phyloP scores from a whole-genome alignment of 2,797 vertebrate genomes.

The Telmatherina bonti region DNA sequence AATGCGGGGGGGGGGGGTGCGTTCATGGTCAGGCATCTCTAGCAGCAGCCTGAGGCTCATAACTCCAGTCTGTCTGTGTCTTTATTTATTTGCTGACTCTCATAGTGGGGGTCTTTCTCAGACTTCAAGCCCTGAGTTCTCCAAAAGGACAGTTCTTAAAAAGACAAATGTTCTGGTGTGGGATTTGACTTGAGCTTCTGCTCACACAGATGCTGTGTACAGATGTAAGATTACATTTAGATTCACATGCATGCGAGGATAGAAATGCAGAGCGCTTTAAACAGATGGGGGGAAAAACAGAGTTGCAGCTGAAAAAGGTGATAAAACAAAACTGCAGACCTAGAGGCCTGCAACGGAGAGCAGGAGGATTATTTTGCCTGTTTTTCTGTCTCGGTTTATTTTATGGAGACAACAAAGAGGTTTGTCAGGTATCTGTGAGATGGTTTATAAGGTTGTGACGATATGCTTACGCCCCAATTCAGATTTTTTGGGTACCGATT shows the following conservation, averaged over 20 bases:
- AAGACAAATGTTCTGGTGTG: background rate
- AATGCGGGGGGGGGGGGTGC: background rate
- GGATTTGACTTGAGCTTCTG: background rate
- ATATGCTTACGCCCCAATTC: too few relatives aligned
- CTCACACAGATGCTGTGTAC: background rate
- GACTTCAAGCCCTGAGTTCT: constrained; percentile 16
- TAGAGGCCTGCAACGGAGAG: too few relatives aligned
- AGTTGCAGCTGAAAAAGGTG: too few relatives aligned
- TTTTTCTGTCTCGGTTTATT: background rate
- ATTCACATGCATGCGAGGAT: background rate
- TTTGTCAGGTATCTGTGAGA: too few relatives aligned
- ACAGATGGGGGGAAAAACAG: constrained; percentile 31
- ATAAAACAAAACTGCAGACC: too few relatives aligned
- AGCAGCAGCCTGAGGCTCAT: constrained; percentile 21
- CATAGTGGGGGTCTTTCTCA: constrained; percentile 4
- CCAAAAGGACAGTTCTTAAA: background rate
- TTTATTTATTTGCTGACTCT: constrained; percentile 2
- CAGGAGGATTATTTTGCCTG: background rate
- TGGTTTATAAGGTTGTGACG: too few relatives aligned
- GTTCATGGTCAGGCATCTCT: constrained; percentile 37
- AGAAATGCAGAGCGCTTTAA: background rate
- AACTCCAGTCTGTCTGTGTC: constrained; percentile 6
- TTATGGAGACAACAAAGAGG: too few relatives aligned
- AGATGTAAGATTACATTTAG: constrained; percentile 6
- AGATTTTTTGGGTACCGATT: too few relatives aligned